Base-by-base conservation (phyloP, 2,113 vertebrate species). In the Rattus rattus region DNA sequence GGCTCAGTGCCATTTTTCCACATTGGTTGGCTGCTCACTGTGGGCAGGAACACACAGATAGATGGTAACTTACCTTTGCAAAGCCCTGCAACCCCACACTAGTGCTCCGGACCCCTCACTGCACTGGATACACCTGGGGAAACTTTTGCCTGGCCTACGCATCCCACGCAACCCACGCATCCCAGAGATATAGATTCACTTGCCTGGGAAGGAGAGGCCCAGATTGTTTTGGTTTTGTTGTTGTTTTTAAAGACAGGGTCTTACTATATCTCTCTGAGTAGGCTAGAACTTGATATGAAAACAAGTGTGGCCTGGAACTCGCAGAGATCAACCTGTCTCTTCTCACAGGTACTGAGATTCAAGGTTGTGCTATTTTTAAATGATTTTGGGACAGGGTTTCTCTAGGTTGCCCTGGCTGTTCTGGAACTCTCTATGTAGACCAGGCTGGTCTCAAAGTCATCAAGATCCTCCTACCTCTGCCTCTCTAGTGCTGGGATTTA, bases 1-100 rank as follows among this genome's bases (percentile, higher is more conserved):
- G 99, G 95, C 99, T 98, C 94, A 99, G 97, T 14, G 99, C 99
- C 99, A 99, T 99, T 1, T 17, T 93, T 75, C 70, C 87, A 76
- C 86, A 17, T 52, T 0, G 28, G n/a, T 61, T 47, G 90, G 80
- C 70, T 67, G 93, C 67, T 61, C 0, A 1, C 97, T 96, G 67
- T 26, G 56, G 97, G 54, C 22, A 75, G 93, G 39, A 97, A 24
- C 76, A 96, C 33, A 97, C 17, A 90, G 26, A 87, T 2, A 19
- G 89, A 63, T 70, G 84, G 84, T 56, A 47, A 79, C 9, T 94
- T 47, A 79, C 17, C 63, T 49, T 61, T 16, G 19, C 33, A 49
- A 52, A 49, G 28, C 73, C 88, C 81, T 76, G 26, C 59, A 81
- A 94, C 20, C 13, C 43, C 43, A 97, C 19, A 84, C 39, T 19